Evolutionary conservation across 2,797 vertebrate genomes (phyloP).

Genomic region (Poecilia wingei): DNA sequence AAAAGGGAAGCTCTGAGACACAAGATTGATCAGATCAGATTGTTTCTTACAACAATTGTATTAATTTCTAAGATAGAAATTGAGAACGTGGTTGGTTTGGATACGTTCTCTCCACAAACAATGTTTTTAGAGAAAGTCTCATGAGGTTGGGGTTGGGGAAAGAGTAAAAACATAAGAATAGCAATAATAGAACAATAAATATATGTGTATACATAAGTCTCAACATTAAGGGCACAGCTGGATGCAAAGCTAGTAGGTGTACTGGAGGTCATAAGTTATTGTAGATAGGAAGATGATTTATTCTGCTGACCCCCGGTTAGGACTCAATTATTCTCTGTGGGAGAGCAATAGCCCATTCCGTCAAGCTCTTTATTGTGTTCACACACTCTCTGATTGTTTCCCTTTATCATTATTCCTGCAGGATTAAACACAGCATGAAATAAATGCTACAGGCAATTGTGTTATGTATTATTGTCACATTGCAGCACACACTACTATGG

Average conservation of each 20-base stretch:
- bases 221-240: background rate
- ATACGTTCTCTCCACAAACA: background rate
- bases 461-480: conserved; percentile 79
- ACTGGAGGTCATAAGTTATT: conserved; percentile 67
- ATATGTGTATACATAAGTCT: background rate
- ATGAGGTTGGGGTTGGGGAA: background rate
- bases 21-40: background rate
- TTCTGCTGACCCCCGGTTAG: conserved; percentile 71
- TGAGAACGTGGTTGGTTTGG: background rate
- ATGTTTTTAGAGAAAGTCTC: background rate
- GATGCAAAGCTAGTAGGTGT: conserved; percentile 37
- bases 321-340: conserved; percentile 76
- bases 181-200: background rate
- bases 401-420: conserved; percentile 82
- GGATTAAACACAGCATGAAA: conserved; percentile 84
- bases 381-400: conserved; percentile 80
- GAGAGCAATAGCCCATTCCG: conserved; percentile 73
- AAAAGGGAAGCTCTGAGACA: background rate
- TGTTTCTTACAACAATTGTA: background rate
- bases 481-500: conserved; percentile 58
- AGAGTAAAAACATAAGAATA: background rate
- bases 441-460: conserved; percentile 79
- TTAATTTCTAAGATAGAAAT: background rate
- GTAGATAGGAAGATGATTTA: conserved; percentile 71
- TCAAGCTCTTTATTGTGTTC: conserved; percentile 76